Base-by-base conservation (phyloP, 2,888 invertebrate species). In the Troilus luridus region DNA sequence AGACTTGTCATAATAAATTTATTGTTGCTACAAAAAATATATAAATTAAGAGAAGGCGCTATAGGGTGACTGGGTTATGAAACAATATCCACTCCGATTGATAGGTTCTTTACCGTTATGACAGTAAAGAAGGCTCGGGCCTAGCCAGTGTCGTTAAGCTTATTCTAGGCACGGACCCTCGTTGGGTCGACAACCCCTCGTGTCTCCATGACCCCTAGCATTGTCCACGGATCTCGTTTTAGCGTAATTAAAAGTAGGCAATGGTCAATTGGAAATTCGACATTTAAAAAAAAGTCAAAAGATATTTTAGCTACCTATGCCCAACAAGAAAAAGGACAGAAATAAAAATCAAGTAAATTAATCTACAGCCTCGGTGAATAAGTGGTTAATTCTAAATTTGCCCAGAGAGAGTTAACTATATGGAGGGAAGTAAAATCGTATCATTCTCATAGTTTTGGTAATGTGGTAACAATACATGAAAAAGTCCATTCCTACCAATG, bases 81-180 rank as follows among this genome's bases (percentile, higher is more conserved):
- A 81, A 54, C 81, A 54, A 81, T 54, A 10, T 19, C 21, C 21
- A 14, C 2, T 2, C 77, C 77, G 19, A 41, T 77, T 77, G 77
- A 77, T 14, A 41, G 81, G 54, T 9, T 54, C 19, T n/a, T 41
- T 10, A 56, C 85, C 85, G 85, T 85, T 85, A 85, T 58, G 85
- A 85, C 85, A 56, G 21, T 19, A 12, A 21, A 56, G 19, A 12
- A 1, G 81, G 21, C 7, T 0, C 7, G 54, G 9, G 19, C 85
- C 85, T 85, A 81, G 88, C 6, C 62, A 27, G 88, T 64, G 64
- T 88, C 21, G 89, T 67, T 19, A 21, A 54, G 27, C 27, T 27
- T 89, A 89, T 89, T 62, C 89, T 64, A 89, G 54, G 89, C 89
- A 89, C 89, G 89, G 56, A 27, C 64, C 9, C 12, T 27, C 12